phyloP scores from a whole-genome alignment of 2,888 invertebrate species.

The Idaea dimidiata region DNA sequence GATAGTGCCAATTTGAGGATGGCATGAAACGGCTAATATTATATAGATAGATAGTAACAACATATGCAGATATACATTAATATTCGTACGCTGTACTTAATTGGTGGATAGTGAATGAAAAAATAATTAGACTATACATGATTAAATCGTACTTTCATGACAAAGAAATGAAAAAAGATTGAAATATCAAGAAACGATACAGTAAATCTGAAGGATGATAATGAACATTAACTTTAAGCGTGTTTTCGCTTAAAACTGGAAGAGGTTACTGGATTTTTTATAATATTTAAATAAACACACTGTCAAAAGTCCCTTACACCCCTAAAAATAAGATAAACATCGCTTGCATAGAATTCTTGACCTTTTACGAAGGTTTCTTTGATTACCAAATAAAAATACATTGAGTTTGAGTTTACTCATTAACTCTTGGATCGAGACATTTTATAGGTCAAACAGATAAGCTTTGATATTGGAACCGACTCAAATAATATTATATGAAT shows the following conservation, averaged over 20 bases:
- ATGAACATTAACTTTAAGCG: not conserved
- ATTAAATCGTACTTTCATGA: not conserved
- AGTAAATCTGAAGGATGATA: not conserved
- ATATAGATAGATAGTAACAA: not conserved
- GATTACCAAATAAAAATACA: not conserved
- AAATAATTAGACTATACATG: not conserved
- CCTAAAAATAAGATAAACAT: not conserved
- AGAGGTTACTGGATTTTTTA: too few relatives aligned
- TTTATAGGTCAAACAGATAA: not conserved
- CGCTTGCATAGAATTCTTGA: not conserved
- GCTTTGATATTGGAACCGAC: not conserved
- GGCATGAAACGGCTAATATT: constrained; percentile 15
- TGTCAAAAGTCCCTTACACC: not conserved
- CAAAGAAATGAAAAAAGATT: not conserved
- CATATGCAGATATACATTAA: not conserved
- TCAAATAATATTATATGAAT: not conserved
- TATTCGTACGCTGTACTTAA: not conserved
- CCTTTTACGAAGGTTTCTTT: not conserved
- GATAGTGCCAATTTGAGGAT: constrained; percentile 42
- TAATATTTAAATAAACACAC: not conserved
- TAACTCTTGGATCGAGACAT: not conserved
- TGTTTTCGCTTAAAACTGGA: too few relatives aligned
- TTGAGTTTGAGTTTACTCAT: not conserved
- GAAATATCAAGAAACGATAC: not conserved
- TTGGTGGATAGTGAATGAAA: not conserved